A percentile compares a stretch with the other conserved stretches of the same genome.
phyloP scores from a whole-genome alignment of 2,888 invertebrate genomes.

The Antheraea yamamai region DNA sequence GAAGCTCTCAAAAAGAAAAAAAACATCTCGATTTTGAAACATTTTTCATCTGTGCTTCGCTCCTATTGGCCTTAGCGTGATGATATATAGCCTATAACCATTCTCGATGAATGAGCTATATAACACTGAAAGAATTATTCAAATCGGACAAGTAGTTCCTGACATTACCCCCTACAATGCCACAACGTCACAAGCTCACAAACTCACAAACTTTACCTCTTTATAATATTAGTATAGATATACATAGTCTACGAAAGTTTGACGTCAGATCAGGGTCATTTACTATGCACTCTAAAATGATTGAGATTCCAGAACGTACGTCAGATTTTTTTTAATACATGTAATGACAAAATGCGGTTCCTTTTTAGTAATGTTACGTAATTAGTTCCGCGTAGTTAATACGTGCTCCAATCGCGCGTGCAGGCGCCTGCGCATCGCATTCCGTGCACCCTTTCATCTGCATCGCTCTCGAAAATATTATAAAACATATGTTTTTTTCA shows the following conservation, averaged over 20 bases:
- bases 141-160: too few species aligned
- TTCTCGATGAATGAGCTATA: too few species aligned
- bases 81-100: too few species aligned
- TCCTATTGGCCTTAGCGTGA: too few species aligned
- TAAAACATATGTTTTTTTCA: neutral
- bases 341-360: slow-evolving; percentile 58
- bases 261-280: neutral
- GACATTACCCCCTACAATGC: too few species aligned
- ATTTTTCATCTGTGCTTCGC: too few species aligned
- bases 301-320: slow-evolving; percentile 4
- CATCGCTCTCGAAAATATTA: slow-evolving; percentile 26
- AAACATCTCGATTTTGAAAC: too few species aligned
- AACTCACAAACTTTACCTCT: too few species aligned
- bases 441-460: slow-evolving; percentile 23
- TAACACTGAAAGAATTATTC: too few species aligned
- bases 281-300: slow-evolving; percentile 10
- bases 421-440: slow-evolving; percentile 56
- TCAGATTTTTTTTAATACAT: slow-evolving; percentile 40
- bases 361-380: slow-evolving; percentile 52
- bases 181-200: too few species aligned
- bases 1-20: too few species aligned
- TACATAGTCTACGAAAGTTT: neutral
- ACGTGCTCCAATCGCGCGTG: slow-evolving; percentile 54
- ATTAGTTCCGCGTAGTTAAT: slow-evolving; percentile 78
- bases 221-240: too few species aligned